phyloP scores from a whole-genome alignment of 2,888 invertebrate species.

The Boloria selene region DNA sequence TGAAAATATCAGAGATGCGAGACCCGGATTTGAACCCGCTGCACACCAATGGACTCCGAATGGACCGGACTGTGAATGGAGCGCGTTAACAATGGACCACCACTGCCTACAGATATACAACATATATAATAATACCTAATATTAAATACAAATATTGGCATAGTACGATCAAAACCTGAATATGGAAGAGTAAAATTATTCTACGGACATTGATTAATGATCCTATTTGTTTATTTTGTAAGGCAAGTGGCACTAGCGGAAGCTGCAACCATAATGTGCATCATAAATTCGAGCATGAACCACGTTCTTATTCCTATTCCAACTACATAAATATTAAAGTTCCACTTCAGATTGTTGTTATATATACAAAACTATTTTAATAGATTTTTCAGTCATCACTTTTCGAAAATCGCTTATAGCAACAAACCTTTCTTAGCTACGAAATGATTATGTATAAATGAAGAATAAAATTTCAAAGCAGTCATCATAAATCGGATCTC shows the following conservation, averaged over 20 bases:
- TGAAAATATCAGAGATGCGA: too few species aligned
- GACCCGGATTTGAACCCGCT: too few species aligned
- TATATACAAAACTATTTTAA: not conserved
- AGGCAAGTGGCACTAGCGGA: conserved; percentile 29
- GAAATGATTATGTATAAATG: not conserved
- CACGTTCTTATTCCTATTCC: conserved; percentile 21
- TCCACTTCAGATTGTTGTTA: not conserved
- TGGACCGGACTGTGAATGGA: too few species aligned
- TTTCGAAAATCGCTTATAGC: not conserved
- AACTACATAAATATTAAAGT: conserved; percentile 15
- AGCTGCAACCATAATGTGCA: conserved; percentile 32
- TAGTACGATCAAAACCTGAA: conserved; percentile 6
- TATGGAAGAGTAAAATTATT: conserved; percentile 21
- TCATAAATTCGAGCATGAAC: conserved; percentile 33
- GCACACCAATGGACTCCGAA: too few species aligned
- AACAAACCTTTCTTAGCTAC: not conserved
- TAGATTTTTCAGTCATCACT: not conserved
- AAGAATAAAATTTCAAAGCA: too few species aligned
- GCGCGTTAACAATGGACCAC: too few species aligned
- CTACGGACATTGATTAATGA: conserved; percentile 22
- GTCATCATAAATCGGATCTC: not conserved
- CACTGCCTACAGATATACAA: too few species aligned
- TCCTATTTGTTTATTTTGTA: conserved; percentile 28
- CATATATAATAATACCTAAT: not conserved
- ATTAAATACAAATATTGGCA: not conserved